A percentile compares a stretch with the other conserved stretches of the same genome.
Conservation (phyloP, 2,797 vertebrate species). For the Peromyscus melanophrys region DNA sequence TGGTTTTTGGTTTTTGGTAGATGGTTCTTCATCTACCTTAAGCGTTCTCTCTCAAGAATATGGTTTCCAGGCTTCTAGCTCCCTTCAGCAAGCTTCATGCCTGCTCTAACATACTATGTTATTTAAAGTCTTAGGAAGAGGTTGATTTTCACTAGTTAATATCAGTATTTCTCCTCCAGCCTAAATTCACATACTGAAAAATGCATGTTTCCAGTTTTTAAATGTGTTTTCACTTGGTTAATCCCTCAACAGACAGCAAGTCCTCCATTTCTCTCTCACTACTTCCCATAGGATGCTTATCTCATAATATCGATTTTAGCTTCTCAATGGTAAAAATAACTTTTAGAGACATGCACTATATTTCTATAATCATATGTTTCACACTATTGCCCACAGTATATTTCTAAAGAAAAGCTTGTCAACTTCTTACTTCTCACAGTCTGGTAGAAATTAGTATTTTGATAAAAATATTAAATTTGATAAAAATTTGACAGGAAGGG, state of each 20-base stretch:
- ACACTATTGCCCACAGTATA: neutral
- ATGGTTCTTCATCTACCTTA: neutral
- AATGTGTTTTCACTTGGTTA: neutral
- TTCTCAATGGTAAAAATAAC: slow-evolving; percentile 11
- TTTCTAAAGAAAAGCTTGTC: neutral
- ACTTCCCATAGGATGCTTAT: neutral
- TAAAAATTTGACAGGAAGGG: neutral
- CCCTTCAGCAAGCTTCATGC: neutral
- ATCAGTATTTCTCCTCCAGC: neutral
- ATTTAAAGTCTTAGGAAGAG: slow-evolving; percentile 12
- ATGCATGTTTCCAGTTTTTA: neutral
- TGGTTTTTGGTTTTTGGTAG: neutral
- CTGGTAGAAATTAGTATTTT: slow-evolving; percentile 34
- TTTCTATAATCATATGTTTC: slow-evolving; percentile 46
- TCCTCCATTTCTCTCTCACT: neutral
- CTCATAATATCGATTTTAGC: neutral
- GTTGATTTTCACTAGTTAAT: neutral
- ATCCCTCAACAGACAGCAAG: neutral
- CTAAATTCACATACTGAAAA: neutral
- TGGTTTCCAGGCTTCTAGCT: neutral
- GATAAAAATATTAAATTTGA: neutral
- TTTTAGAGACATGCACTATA: neutral
- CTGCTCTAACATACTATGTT: neutral
- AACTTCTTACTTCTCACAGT: neutral
- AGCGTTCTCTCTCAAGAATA: neutral